A percentile compares a stretch with the other conserved stretches of the same genome.
phyloP scores from a whole-genome alignment of 2,888 invertebrate genomes.

The Oligia strigilis region DNA sequence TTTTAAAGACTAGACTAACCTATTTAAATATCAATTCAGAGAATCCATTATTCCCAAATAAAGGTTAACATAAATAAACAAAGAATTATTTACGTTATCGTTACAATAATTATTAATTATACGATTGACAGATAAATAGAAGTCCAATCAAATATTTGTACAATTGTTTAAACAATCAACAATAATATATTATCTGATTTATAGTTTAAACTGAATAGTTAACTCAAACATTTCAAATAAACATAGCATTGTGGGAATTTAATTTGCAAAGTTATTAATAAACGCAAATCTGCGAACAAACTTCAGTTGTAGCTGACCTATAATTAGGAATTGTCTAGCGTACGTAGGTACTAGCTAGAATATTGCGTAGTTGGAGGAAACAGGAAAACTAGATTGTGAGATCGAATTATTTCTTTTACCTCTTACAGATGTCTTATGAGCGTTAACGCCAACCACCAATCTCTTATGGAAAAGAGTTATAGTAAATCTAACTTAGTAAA shows the following conservation, averaged over 20 bases:
- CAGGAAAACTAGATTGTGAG: not conserved
- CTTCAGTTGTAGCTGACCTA: slow-evolving; percentile 26
- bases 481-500: too few species aligned
- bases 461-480: too few species aligned
- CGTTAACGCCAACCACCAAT: too few species aligned
- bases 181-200: slow-evolving; percentile 11
- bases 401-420: not conserved
- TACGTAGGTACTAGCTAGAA: not conserved
- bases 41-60: not conserved
- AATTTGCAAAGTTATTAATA: slow-evolving; percentile 38
- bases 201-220: slow-evolving; percentile 35
- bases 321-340: slow-evolving; percentile 19
- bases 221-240: slow-evolving; percentile 24
- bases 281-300: slow-evolving; percentile 10
- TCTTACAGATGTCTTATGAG: not conserved
- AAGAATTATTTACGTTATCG: not conserved
- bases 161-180: slow-evolving; percentile 11
- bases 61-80: not conserved
- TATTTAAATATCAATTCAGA: not conserved
- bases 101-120: not conserved
- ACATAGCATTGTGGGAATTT: slow-evolving; percentile 19
- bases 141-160: slow-evolving; percentile 26
- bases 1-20: not conserved
- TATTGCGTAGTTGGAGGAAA: not conserved
- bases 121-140: slow-evolving; percentile 1